Evolutionary conservation across 2,888 invertebrate genomes (phyloP).

Genomic region (Venustoraphidia nigricollis): DNA sequence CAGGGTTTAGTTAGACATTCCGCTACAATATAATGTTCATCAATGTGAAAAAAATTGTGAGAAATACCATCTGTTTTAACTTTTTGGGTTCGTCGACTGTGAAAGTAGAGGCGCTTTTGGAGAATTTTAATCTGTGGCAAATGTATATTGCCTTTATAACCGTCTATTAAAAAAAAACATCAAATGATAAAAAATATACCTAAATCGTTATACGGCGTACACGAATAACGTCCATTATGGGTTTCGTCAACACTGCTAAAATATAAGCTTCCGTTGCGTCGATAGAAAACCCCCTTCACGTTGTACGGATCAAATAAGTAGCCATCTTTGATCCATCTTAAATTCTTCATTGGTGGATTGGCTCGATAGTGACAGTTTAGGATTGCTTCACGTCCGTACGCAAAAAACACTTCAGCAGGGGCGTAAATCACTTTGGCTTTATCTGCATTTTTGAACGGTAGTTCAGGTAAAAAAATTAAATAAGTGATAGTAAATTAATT

Average conservation of each 20-base stretch:
- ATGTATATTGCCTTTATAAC: no score
- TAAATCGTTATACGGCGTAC: conserved; percentile 80
- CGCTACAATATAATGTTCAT: no score
- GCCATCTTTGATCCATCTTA: conserved; percentile 89
- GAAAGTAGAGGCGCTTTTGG: no score
- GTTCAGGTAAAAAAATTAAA: no score
- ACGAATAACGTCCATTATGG: conserved; percentile 78
- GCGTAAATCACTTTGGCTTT: conserved; percentile 83
- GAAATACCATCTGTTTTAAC: no score
- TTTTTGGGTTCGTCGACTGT: no score
- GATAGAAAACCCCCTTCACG: conserved; percentile 34
- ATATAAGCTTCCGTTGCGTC: conserved; percentile 2
- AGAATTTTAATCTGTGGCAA: no score
- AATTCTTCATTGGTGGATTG: conserved; percentile 76
- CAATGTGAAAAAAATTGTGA: no score
- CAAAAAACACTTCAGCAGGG: conserved; percentile 69
- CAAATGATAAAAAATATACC: no score
- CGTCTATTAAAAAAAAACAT: no score
- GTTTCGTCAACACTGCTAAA: conserved; percentile 58
- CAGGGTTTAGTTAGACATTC: no score
- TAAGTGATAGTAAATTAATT: no score
- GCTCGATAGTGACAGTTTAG: conserved; percentile 85
- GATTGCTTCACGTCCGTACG: conserved; percentile 65
- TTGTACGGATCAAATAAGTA: conserved; percentile 81
- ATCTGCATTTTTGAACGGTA: conserved; percentile 35